phyloP scores from a whole-genome alignment of 2,888 invertebrate genomes.

The Acanthosepion lycidas region DNA sequence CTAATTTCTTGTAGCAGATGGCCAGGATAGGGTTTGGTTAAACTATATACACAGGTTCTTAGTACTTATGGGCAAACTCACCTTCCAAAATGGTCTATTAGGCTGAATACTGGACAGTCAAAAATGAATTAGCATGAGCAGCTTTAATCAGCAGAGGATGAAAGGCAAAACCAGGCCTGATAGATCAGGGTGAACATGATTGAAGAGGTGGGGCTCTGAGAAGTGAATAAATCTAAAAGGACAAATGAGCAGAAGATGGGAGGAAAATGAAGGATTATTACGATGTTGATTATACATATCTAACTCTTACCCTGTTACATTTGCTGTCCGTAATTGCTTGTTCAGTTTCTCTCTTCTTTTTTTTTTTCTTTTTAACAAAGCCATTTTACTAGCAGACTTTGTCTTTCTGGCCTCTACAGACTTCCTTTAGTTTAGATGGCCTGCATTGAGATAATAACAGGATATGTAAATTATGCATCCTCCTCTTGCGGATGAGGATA shows the following conservation, averaged over 20 bases:
- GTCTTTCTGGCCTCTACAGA: not conserved
- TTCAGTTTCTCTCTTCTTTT: not conserved
- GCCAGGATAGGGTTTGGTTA: not conserved
- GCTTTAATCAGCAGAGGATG: not conserved
- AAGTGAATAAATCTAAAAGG: not conserved
- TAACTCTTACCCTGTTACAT: not conserved
- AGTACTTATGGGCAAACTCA: not conserved
- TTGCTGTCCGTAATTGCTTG: not conserved
- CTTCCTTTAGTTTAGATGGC: not conserved
- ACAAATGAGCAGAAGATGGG: not conserved
- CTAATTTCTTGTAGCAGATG: not conserved
- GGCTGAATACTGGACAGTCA: not conserved
- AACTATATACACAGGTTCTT: not conserved
- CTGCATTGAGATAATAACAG: not conserved
- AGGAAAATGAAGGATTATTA: not conserved
- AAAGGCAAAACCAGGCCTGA: not conserved
- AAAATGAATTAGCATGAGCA: not conserved
- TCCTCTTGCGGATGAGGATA: not conserved
- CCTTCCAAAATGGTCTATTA: not conserved
- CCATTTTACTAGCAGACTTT: not conserved
- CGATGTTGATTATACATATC: slow-evolving; percentile 6
- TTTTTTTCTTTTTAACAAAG: not conserved
- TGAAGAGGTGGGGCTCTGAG: not conserved
- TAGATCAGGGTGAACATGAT: not conserved
- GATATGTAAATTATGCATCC: slow-evolving; percentile 11